Percentiles rank a stretch among this genome's conserved stretches.
Evolutionary conservation across 2,888 invertebrate species (phyloP).

Genomic region (Pristionchus mayeri): DNA sequence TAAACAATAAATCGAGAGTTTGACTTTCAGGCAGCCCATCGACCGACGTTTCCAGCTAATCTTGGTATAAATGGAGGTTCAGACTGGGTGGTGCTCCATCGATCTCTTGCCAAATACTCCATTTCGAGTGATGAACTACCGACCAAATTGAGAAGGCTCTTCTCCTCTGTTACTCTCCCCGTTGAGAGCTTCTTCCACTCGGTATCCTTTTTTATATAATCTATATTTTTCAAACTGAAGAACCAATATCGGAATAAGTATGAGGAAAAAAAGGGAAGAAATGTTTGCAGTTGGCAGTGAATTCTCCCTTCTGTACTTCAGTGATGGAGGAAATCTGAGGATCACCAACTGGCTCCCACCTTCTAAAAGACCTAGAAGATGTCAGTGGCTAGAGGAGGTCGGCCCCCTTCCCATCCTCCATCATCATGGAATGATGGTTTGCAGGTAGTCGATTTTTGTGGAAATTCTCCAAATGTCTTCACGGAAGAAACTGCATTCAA

Average conservation of each 20-base stretch:
- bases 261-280: too few relatives aligned
- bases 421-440: too few relatives aligned
- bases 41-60: slow-evolving; percentile 74
- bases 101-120: slow-evolving; percentile 87
- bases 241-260: too few relatives aligned
- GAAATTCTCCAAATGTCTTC: slow-evolving; percentile 97
- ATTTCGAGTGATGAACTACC: slow-evolving; percentile 77
- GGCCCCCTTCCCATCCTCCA: too few relatives aligned
- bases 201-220: too few relatives aligned
- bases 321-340: slow-evolving; percentile 97
- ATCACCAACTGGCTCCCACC: slow-evolving; percentile 94
- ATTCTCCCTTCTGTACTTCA: slow-evolving; percentile 90
- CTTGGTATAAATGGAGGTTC: slow-evolving; percentile 95
- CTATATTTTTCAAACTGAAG: too few relatives aligned
- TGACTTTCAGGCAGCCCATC: slow-evolving; percentile 27
- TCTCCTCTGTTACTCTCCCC: slow-evolving; percentile 69
- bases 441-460: slow-evolving; percentile 93
- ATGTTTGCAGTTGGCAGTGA: slow-evolving; percentile 82
- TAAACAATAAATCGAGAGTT: too few relatives aligned
- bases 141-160: slow-evolving; percentile 64
- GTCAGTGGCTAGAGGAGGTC: background rate
- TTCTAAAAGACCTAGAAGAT: slow-evolving; percentile 89
- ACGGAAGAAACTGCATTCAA: slow-evolving; percentile 73
- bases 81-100: slow-evolving; percentile 95
- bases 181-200: slow-evolving; percentile 94